These are phyloP conservation scores for Pelagia noctiluca DNA, from an alignment of 30 jellyfish, hydroid and myxozoan genomes.

Conservation along the genomic window DNA sequence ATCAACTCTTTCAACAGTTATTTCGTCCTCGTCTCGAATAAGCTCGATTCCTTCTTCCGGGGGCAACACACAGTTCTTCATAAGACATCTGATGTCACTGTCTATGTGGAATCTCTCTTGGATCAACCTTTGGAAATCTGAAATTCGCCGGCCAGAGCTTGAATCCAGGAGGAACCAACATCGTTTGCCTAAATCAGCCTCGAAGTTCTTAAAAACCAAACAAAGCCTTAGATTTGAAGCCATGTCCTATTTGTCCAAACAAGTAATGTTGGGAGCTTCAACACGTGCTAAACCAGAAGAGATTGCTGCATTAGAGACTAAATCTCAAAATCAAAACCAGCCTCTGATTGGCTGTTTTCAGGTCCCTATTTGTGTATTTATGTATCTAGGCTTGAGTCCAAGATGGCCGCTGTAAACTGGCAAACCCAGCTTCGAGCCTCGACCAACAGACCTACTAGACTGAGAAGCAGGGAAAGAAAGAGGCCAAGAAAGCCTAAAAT, in stretches of 20 bases:
- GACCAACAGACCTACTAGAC: background rate
- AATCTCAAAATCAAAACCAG: no score
- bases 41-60: constrained; percentile 27
- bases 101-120: constrained; percentile 11
- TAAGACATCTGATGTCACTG: constrained; percentile 11
- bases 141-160: background rate
- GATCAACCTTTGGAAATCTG: constrained; percentile 4
- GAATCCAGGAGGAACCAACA: constrained; percentile 51
- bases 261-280: background rate
- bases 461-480: background rate
- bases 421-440: constrained; percentile 49
- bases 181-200: background rate
- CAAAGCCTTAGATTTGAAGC: background rate
- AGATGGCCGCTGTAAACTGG: constrained; percentile 70
- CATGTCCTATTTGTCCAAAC: background rate
- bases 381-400: background rate
- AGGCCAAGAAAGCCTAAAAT: constrained; percentile 33
- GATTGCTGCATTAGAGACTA: no score
- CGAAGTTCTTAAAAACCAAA: constrained; percentile 4
- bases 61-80: constrained; percentile 37
- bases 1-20: constrained; percentile 9
- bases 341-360: no score
- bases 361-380: constrained; percentile 44
- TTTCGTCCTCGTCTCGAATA: constrained; percentile 59
- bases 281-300: no score